Conservation (phyloP, 2,888 invertebrate species). For the Tenthredo scrophulariae region DNA sequence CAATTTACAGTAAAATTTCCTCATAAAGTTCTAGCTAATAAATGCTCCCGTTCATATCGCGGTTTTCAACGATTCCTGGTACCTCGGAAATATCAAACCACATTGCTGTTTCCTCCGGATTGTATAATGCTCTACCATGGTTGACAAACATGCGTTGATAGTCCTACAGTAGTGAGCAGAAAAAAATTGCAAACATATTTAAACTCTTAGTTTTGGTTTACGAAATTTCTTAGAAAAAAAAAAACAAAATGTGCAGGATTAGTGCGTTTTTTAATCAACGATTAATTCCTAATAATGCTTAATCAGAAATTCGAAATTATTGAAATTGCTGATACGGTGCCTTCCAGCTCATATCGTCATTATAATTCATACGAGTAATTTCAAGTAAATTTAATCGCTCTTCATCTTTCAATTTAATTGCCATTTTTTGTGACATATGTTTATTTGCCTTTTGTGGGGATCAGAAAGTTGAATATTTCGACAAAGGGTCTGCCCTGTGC, state of each 20-base stretch:
- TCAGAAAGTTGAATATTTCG: neutral
- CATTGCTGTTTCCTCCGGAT: neutral
- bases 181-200: neutral
- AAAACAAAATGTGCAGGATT: too few relatives aligned
- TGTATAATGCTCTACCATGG: neutral
- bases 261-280: too few relatives aligned
- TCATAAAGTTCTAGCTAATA: neutral
- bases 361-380: too few relatives aligned
- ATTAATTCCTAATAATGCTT: too few relatives aligned
- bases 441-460: too few relatives aligned
- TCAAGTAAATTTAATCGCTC: too few relatives aligned
- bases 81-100: neutral
- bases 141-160: neutral
- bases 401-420: too few relatives aligned
- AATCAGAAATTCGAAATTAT: too few relatives aligned
- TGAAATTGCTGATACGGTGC: too few relatives aligned
- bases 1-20: neutral
- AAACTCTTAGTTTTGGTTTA: neutral
- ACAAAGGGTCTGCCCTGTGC: neutral
- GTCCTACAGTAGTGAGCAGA: neutral
- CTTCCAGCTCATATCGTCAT: too few relatives aligned
- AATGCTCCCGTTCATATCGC: neutral
- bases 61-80: neutral
- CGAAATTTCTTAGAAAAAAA: too few relatives aligned
- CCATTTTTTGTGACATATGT: too few relatives aligned